Base-by-base conservation (phyloP, 2,888 invertebrate species). In the Cyclophora punctaria region DNA sequence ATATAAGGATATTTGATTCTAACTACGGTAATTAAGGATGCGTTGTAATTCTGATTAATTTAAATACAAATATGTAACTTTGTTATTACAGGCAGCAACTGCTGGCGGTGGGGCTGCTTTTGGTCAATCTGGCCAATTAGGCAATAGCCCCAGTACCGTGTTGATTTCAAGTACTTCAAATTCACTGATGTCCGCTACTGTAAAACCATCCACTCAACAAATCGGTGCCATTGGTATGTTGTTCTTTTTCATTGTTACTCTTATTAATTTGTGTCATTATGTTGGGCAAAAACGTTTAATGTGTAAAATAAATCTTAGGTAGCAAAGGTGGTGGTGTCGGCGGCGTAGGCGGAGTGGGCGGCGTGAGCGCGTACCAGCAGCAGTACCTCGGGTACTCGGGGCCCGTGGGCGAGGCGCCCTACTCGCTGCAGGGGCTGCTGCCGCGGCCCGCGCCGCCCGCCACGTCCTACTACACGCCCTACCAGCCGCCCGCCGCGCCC, bases 121-220 rank as follows among this genome's bases (percentile, higher is more conserved):
- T 71, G 94, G 94, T 20, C 95, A 95, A 73, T 94, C 93, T 48
- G 95, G 95, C 67, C 94, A 94, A 71, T 90, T 95, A 61, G 90
- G 92, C 58, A 95, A 92, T 74, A 96, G 94, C 78, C 96, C 95
- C 47, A 96, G 93, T 71, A 96, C 96, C 20, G 95, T 97, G 64
- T 91, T 97, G 66, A 96, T 96, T 62, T 95, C 96, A 42, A 94
- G 96, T 57, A 94, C 95, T 51, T 94, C 96, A 53, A 96, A 96
- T 80, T 95, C 95, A 41, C 89, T 96, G 63, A 96, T 96, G 96
- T 95, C 96, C 3, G 93, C 95, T 41, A 94, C 94, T 54, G 95
- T 96, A 48, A 96, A 96, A 71, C 93, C 95, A 5, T 92, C 94
- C 41, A 91, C 92, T 56, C 95, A 95, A 78, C 93, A 93, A 67